Evolutionary conservation across 2,113 vertebrate genomes (phyloP), one percentile per base, ranked within the genome.

Genomic region (Saccopteryx leptura): DNA sequence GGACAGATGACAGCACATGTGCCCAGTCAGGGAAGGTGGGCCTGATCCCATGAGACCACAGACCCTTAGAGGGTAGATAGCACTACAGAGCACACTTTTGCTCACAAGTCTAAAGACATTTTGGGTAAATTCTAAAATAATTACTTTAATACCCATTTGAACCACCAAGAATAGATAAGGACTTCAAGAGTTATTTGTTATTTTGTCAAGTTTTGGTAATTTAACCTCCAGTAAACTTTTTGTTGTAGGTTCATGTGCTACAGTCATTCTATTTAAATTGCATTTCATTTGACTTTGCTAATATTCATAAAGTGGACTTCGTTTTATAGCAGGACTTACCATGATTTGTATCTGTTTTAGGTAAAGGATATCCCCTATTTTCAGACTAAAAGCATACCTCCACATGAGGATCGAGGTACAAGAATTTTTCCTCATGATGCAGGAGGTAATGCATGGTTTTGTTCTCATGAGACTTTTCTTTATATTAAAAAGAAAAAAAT

Each of bases 321-420:
- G 90, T 95, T 95, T 93, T 93, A 54, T 84, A 66, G 39, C 26
- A 93, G 75, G 33, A 90, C 46, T 97, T 90, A 96, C 19, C 9
- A 18, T 92, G 65, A 33, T 89, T 93, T 96, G 39, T 52, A 69
- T 97, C 52, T 92, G 18, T 97, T 98, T 66, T 97, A 99, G 99
- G 98, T 99, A 91, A 99, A 99, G 92, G 99, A 99, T 95, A 98
- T 99, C 8, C 99, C 99, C 0, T 99, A 99, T 98, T 99, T 99
- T 97, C 99, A 99, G 96, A 99, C 99, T 98, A 99, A 99, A 98
- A 99, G 99, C 12, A 97, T 99, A 86, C 99, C 99, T n/a, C 99
- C 99, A 0, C 98, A 98, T 56, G 99, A 99, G 75, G 99, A 99
- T 68, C 98, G 98, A 89, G 99, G 98, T 79, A 81, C 98, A 81